Percentiles rank a stretch among this genome's conserved stretches.
Evolutionary conservation across 1,140 invertebrate genomes (phyloP).

Genomic region (Rhyzopertha dominica): DNA sequence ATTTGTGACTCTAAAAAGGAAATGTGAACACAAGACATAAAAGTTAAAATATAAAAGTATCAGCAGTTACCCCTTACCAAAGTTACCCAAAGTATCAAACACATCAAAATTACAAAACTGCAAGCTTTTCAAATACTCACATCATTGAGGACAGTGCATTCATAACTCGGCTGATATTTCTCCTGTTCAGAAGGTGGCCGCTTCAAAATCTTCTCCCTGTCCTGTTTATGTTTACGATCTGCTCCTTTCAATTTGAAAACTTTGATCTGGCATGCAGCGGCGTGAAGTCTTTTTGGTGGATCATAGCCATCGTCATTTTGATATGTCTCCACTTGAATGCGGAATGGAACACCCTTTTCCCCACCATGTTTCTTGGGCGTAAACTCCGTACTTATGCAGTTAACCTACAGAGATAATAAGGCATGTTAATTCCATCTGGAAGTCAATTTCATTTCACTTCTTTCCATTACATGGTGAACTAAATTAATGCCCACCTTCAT

Average conservation of each 20-base stretch:
- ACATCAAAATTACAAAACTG: neutral
- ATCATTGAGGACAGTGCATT: conserved; percentile 89
- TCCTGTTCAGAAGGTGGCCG: conserved; percentile 81
- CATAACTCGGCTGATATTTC: conserved; percentile 92
- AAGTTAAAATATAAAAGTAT: no score
- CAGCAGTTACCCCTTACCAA: no score
- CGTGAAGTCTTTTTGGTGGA: conserved; percentile 64
- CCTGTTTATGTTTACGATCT: conserved; percentile 96
- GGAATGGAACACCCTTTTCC: conserved; percentile 95
- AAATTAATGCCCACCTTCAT: neutral
- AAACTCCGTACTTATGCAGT: conserved; percentile 97
- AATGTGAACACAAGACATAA: no score
- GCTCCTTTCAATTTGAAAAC: conserved; percentile 91
- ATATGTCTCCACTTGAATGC: conserved; percentile 88
- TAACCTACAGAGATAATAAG: conserved; percentile 57
- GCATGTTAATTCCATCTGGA: conserved; percentile 4
- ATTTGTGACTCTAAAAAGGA: no score
- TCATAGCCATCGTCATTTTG: conserved; percentile 49
- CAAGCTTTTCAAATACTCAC: no score
- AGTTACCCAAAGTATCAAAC: neutral
- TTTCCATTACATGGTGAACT: conserved; percentile 2
- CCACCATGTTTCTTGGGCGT: conserved; percentile 97
- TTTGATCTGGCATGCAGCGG: conserved; percentile 93
- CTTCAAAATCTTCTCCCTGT: conserved; percentile 90
- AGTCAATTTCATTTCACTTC: conserved; percentile 6